Percentiles rank a stretch among this genome's conserved stretches.
These are phyloP conservation scores for Bimastos eiseni DNA, from an alignment of 2,888 invertebrate genomes.

Conservation along the genomic window DNA sequence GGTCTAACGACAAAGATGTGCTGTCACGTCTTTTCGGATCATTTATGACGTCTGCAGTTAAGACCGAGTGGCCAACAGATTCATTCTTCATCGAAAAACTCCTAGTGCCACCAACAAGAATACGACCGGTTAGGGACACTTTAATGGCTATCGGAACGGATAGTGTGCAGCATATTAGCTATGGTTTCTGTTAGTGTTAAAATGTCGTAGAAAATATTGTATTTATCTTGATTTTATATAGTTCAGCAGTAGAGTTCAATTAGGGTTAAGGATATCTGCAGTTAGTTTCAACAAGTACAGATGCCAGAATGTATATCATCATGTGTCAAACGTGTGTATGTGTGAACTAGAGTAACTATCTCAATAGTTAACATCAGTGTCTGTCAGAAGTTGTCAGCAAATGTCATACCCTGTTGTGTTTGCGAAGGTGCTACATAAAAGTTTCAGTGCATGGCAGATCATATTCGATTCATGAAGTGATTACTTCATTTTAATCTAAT, in stretches of 20 bases:
- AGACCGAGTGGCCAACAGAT: conserved; percentile 69
- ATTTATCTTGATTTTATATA: no score
- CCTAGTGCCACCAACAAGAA: conserved; percentile 82
- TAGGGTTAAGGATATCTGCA: no score
- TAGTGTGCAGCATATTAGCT: background rate
- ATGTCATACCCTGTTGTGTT: background rate
- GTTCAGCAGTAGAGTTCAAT: no score
- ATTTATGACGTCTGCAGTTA: conserved; percentile 38
- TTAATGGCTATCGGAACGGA: background rate
- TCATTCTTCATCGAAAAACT: conserved; percentile 82
- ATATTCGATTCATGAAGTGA: no score
- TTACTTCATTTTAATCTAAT: no score
- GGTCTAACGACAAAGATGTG: conserved; percentile 69
- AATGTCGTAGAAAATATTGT: no score
- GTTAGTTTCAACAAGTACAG: no score
- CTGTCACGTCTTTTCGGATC: conserved; percentile 14
- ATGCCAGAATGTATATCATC: no score
- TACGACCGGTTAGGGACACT: conserved; percentile 72
- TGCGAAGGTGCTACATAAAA: background rate
- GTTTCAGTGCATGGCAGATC: background rate
- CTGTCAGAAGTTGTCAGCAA: background rate
- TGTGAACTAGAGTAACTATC: no score
- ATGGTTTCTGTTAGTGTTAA: background rate
- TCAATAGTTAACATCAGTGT: no score
- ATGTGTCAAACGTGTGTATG: no score